A percentile compares a stretch with the other conserved stretches of the same genome.
Evolutionary conservation across 2,888 invertebrate genomes (phyloP).

Genomic region (Dinocampus coccinellae): DNA sequence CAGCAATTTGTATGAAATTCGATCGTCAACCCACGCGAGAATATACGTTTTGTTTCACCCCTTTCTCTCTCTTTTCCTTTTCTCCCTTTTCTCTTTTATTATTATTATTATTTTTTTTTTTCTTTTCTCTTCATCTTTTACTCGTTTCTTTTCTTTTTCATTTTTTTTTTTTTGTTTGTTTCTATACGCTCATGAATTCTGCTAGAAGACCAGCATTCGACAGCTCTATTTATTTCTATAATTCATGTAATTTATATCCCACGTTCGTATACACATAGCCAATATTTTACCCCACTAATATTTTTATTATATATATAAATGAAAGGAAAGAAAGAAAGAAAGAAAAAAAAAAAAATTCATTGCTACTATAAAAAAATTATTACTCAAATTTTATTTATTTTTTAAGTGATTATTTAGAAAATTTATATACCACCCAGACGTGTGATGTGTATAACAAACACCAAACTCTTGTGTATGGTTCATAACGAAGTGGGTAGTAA

Average conservation of each 20-base stretch:
- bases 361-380: slow-evolving; percentile 1
- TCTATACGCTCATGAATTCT: slow-evolving; percentile 42
- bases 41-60: too few species aligned
- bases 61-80: slow-evolving; percentile 10
- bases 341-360: slow-evolving; percentile 2
- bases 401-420: background rate
- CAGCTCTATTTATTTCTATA: slow-evolving; percentile 63
- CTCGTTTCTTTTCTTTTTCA: slow-evolving; percentile 6
- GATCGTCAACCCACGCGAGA: slow-evolving; percentile 60
- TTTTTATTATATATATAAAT: slow-evolving; percentile 20
- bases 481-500: slow-evolving; percentile 62
- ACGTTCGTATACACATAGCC: background rate
- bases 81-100: background rate
- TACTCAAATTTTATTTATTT: background rate
- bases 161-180: slow-evolving; percentile 22
- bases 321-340: background rate
- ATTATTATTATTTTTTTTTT: background rate
- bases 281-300: slow-evolving; percentile 2
- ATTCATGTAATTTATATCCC: slow-evolving; percentile 49
- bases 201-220: slow-evolving; percentile 53
- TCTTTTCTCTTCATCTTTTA: background rate
- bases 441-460: slow-evolving; percentile 5
- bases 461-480: background rate
- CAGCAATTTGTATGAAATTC: slow-evolving; percentile 66
- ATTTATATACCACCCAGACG: background rate